Conservation (phyloP, 1,140 invertebrate species). For the Cheumatopsyche charites region DNA sequence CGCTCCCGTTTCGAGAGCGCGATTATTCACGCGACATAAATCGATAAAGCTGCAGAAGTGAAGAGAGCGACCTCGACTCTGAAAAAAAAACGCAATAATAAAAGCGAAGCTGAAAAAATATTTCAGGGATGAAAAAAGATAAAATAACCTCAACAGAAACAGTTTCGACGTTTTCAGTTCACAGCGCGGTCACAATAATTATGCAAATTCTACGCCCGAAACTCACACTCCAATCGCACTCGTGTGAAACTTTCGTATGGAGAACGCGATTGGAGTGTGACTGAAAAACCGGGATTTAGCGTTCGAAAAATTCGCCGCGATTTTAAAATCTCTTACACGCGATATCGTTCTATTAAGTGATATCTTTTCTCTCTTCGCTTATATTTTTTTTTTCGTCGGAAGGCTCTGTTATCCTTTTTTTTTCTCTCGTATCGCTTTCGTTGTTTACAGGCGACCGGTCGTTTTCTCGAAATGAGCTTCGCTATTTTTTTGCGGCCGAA, state of each 20-base stretch:
- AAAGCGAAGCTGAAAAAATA: background rate
- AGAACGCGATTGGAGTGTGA: constrained; percentile 24
- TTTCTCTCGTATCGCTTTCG: no score
- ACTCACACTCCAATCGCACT: constrained; percentile 25
- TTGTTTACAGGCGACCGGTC: background rate
- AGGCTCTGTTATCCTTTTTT: no score
- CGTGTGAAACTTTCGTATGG: background rate
- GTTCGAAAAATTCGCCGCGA: background rate
- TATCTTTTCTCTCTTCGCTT: background rate
- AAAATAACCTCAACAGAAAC: constrained; percentile 19
- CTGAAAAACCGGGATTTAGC: constrained; percentile 21
- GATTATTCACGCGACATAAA: constrained; percentile 37
- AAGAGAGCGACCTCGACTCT: no score
- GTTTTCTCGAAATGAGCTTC: no score
- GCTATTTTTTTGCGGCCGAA: no score
- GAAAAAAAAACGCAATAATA: no score
- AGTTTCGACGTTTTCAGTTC: constrained; percentile 24
- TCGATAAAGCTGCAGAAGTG: constrained; percentile 26
- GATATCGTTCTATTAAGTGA: constrained; percentile 9
- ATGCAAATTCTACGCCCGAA: constrained; percentile 35
- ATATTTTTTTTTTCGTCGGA: background rate
- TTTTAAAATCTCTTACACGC: constrained; percentile 15
- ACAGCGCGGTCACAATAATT: constrained; percentile 39
- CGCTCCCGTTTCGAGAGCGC: constrained; percentile 1
- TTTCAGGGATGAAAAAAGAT: background rate